Evolutionary conservation across 1,140 invertebrate genomes (phyloP), one percentile per base, ranked within the genome.

Genomic region (Elymnias hypermnestra): DNA sequence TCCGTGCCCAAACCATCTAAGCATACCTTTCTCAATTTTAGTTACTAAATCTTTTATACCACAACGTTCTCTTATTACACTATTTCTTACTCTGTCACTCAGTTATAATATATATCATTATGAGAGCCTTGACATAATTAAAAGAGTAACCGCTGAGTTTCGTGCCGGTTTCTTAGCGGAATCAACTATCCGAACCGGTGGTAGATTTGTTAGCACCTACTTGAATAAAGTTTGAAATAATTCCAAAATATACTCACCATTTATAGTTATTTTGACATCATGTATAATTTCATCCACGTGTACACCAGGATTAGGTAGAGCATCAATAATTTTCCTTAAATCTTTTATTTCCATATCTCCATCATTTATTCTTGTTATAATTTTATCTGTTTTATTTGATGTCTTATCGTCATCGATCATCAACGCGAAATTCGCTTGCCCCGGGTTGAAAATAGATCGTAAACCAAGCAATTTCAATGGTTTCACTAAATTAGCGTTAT

Each of bases 271-370:
- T 58, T 88, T 88, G 0, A 91, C 90, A 53, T 91, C 90, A 52
- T 93, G 92, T 6, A 92, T 51, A 4, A 92, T 87, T 5, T 90
- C 83, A 41, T 90, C 87, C 0, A 90, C 89, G 57, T 87, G 89
- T 8, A 92, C 57, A 19, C 87, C 87, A 1, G 90, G 90, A 66
- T 90, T 89, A 0, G 67, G 63, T 3, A 84, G 59, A 6, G 25
- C 51, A 28, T 72, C 59, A 2, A 84, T 44, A 10, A 62, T 41
- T 2, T 61, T 49, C 25, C 57, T 64, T 4, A 76, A 37, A 37
- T 40, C 21, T 26, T 28, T 31, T 23, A 31, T 18, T 35, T 38
- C 53, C 4, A 40, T 14, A 9, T 65, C 56, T 15, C 39, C 56
- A 4, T 49, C 28, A 10, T 55, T 63, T 4, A 69, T 63, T 31